Base-by-base conservation (phyloP, 2,888 invertebrate species). In the Scaptomyza caliginosa region DNA sequence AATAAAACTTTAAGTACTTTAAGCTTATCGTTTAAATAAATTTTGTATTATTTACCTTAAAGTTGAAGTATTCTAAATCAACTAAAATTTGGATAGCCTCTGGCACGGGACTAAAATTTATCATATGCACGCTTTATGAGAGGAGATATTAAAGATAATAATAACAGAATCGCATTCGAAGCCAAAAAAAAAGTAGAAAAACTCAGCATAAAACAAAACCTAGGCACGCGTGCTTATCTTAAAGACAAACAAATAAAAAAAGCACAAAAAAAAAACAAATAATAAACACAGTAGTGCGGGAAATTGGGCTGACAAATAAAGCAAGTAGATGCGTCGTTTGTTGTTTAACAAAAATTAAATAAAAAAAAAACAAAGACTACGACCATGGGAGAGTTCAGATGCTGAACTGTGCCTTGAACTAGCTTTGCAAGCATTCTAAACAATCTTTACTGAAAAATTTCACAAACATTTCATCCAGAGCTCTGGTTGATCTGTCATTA, bases 321-420 rank as follows among this genome's bases (percentile, higher is more conserved):
- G 34, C 30, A 48, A 50, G 65, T 40, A 45, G 30, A 23, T 62
- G 42, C 45, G 23, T 68, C 42, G 36, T 42, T 39, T 46, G 48
- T 55, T 52, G 38, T 21, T 55, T 73, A 62, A 55, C 59, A 65
- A 36, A 36, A 21, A 13, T 36, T 19, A 38, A 28, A 38, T 40
- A 59, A 54, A 39, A 51, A 52, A 21, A 34, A 60, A 50, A 51
- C 34, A 43, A 23, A 23, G 8, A 32, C 13, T 42, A 17, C 19
- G 72, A 32, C 72, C 72, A 46, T 76, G 65, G 42, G 43, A 26
- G 21, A 75, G 65, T 73, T 70, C 42, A 57, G n/a, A 28, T 23
- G 8, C 17, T 26, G 40, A 38, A 40, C 39, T 45, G 38, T 40
- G 30, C 38, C 48, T 51, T 55, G 42, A 55, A 52, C 43, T 60